Evolutionary conservation across 2,797 vertebrate genomes (phyloP), one percentile per base, ranked within the genome.

Genomic region (Dendrocincla fuliginosa): DNA sequence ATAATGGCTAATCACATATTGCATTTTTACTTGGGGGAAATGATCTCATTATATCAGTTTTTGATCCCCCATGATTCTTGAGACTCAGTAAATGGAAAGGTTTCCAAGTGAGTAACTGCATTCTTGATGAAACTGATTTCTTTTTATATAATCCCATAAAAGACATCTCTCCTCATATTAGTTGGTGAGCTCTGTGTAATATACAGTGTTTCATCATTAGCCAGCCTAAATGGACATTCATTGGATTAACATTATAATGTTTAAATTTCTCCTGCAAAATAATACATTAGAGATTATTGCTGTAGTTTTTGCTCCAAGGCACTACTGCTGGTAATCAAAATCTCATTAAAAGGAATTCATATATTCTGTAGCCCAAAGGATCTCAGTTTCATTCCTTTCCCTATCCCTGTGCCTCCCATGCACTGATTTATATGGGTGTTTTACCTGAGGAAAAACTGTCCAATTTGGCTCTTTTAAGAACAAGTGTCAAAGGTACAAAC

Each of bases 301-400:
- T 91, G 81, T 47, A 57, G 56, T 74, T 94, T 69, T 92, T 89
- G 93, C 94, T 96, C 52, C 77, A 22, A 94, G 95, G 93, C 85
- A 76, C 39, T 63, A 28, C 55, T 59, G 80, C 91, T 95, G 94
- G 69, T 96, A 96, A 96, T 96, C 94, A 96, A 96, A 97, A 95
- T 88, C 91, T 93, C 95, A 96, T 96, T 96, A 92, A 95, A 92
- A 94, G 76, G 79, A 90, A 94, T 92, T 96, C 92, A 94, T 92
- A 95, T 83, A 46, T 92, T 73, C 87, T 46, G 69, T 65, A 91
- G 93, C 95, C 95, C 95, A 88, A 35, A 94, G 89, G 75, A 69
- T 79, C 87, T 84, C 33, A 8, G 1, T 64, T 88, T 79, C 76
- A 52, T 89, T 85, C 53, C 55, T 70, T 65, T 53, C 73, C 52